phyloP scores from a whole-genome alignment of 2,113 vertebrate genomes.

The Pedionomus torquatus region DNA sequence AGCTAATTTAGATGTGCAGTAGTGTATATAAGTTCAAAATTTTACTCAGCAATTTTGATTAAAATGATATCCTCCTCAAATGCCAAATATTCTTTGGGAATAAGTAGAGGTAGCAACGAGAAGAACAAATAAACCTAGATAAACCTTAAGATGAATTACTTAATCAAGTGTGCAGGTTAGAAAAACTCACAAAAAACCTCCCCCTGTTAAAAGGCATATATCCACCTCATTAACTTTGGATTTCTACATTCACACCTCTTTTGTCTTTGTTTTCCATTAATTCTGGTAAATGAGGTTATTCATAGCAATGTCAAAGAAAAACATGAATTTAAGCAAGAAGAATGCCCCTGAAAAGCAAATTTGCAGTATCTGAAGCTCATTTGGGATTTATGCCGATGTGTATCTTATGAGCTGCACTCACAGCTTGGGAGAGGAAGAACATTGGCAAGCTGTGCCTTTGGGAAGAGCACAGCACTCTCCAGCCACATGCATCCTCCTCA shows the following conservation, averaged over 20 bases:
- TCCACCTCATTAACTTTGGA: neutral
- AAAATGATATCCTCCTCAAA: neutral
- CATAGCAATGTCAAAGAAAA: neutral
- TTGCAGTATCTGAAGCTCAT: neutral
- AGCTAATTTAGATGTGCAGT: neutral
- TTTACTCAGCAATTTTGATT: neutral
- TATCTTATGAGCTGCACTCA: neutral
- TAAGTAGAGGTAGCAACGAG: neutral
- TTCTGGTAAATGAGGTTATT: neutral
- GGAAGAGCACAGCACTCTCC: neutral
- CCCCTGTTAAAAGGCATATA: neutral
- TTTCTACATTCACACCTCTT: neutral
- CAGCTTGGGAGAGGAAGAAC: neutral
- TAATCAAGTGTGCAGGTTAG: neutral
- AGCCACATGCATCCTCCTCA: rapidly evolving
- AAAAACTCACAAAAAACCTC: neutral
- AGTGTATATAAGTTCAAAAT: neutral
- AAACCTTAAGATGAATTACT: neutral
- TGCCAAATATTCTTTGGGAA: neutral
- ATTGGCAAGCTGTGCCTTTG: neutral
- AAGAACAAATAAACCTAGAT: constrained; percentile 7
- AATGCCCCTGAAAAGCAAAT: neutral
- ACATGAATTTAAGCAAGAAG: neutral
- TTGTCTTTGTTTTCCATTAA: neutral
- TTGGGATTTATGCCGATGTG: neutral